phyloP scores from a whole-genome alignment of 1,140 invertebrate genomes.

The Platorchestia sp. region DNA sequence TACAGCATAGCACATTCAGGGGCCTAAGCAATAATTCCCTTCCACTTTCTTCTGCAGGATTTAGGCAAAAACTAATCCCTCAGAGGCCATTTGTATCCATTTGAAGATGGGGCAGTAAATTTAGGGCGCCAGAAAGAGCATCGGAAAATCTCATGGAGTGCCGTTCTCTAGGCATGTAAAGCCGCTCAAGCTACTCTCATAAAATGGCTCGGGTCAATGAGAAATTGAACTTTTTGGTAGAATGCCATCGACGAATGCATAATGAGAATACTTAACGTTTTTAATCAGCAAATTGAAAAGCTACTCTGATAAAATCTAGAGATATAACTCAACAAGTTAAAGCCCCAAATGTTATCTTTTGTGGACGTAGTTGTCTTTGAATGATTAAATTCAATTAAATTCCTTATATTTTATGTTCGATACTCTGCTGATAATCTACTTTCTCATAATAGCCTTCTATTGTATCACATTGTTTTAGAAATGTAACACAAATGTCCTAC shows the following conservation, averaged over 20 bases:
- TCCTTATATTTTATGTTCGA: no score
- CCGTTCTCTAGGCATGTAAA: background rate
- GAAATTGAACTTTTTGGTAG: background rate
- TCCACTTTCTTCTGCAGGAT: constrained; percentile 27
- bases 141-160: background rate
- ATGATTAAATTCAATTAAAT: no score
- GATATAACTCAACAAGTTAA: no score
- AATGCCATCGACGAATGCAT: background rate
- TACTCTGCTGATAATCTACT: no score
- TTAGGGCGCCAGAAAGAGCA: constrained; percentile 17
- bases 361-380: no score
- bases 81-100: constrained; percentile 53
- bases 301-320: no score
- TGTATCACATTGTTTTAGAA: no score
- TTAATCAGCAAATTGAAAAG: no score
- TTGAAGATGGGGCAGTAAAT: constrained; percentile 51
- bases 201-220: background rate
- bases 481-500: no score
- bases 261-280: no score
- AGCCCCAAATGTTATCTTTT: no score
- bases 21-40: constrained; percentile 28
- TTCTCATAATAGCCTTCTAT: no score
- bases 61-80: constrained; percentile 47
- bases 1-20: background rate
- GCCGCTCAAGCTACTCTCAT: background rate